phyloP scores from a whole-genome alignment of 2,113 vertebrate genomes.

The Ammodytes dubius region DNA sequence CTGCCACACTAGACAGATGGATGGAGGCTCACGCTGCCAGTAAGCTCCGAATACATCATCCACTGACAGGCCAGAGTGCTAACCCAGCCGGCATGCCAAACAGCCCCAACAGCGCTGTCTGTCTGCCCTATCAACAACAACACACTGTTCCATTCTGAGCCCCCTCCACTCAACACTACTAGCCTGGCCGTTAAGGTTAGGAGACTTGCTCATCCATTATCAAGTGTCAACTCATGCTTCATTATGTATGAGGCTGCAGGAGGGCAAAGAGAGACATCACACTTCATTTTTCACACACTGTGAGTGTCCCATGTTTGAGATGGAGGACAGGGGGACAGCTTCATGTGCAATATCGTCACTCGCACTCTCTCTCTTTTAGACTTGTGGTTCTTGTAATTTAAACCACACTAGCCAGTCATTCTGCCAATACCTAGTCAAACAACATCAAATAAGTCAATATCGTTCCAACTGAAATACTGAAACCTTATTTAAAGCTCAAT shows the following conservation, averaged over 20 bases:
- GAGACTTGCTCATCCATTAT: slow-evolving; percentile 48
- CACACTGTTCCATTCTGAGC: slow-evolving; percentile 18
- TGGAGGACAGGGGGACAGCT: background rate
- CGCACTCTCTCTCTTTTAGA: background rate
- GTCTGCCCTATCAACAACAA: slow-evolving; percentile 6
- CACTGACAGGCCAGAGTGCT: slow-evolving; percentile 32
- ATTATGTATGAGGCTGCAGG: slow-evolving; percentile 51
- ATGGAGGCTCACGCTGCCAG: slow-evolving; percentile 38
- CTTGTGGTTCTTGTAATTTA: no score
- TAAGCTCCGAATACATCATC: slow-evolving; percentile 45
- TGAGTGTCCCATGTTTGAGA: background rate
- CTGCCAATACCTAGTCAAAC: background rate
- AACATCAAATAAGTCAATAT: no score
- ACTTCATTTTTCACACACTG: slow-evolving; percentile 10
- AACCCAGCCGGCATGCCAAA: slow-evolving; percentile 37
- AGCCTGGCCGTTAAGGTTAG: slow-evolving; percentile 19
- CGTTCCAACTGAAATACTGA: no score
- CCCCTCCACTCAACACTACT: slow-evolving; percentile 23
- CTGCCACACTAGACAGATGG: slow-evolving; percentile 45
- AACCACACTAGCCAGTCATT: background rate
- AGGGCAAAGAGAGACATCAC: slow-evolving; percentile 37
- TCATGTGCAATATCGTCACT: background rate
- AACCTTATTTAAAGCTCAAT: no score
- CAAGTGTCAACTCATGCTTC: slow-evolving; percentile 23
- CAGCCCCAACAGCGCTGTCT: slow-evolving; percentile 11